Percentiles rank a stretch among this genome's conserved stretches.
phyloP scores from a whole-genome alignment of 2,888 invertebrate genomes.

The Shargacucullia verbasci region DNA sequence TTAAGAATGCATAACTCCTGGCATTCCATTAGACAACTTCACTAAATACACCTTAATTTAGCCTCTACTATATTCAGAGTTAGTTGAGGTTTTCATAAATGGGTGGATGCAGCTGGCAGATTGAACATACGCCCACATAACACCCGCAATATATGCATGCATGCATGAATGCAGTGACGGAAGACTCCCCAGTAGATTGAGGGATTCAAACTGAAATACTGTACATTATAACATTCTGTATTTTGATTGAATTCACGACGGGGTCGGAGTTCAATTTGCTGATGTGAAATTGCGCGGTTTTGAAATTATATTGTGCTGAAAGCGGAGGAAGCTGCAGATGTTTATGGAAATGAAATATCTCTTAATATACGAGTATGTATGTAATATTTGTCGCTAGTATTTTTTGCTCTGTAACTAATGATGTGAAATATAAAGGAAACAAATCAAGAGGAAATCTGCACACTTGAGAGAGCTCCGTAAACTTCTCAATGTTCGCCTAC shows the following conservation, averaged over 20 bases:
- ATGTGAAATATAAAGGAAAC: no score
- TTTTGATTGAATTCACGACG: constrained; percentile 46
- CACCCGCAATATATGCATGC: constrained; percentile 3
- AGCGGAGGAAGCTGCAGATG: no score
- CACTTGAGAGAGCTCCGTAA: no score
- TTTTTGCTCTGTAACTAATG: no score
- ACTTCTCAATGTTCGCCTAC: no score
- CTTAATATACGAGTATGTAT: no score
- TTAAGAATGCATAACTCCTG: no score
- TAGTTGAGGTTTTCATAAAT: constrained; percentile 10
- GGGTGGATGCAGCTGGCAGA: constrained; percentile 21
- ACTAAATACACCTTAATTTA: constrained; percentile 15
- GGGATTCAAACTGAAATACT: constrained; percentile 32
- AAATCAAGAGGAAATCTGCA: no score
- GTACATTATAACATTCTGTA: constrained; percentile 39
- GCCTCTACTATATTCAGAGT: constrained; percentile 11
- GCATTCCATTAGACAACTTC: no score
- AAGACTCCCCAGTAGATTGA: constrained; percentile 30
- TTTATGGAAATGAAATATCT: no score
- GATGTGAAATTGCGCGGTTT: constrained; percentile 18
- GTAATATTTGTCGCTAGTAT: no score
- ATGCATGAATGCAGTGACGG: constrained; percentile 25
- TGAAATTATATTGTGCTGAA: constrained; percentile 13
- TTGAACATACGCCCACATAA: constrained; percentile 30
- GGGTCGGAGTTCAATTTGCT: constrained; percentile 20